phyloP scores from a whole-genome alignment of 2,888 invertebrate genomes.

The Himalopsyche tibetana region DNA sequence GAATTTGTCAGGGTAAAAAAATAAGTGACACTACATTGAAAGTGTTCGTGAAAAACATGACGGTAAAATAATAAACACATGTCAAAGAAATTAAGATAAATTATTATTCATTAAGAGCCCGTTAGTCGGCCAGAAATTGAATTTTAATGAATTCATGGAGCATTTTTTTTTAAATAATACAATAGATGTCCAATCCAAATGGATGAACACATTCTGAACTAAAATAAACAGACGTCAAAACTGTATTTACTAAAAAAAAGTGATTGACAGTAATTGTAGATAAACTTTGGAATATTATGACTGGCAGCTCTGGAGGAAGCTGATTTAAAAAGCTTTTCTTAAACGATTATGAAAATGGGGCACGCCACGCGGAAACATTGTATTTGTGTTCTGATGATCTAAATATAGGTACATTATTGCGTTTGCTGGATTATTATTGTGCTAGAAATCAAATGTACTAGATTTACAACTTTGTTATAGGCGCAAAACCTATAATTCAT shows the following conservation, averaged over 20 bases:
- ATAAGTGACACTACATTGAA: slow-evolving; percentile 1
- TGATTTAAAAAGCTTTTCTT: slow-evolving; percentile 11
- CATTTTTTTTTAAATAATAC: not conserved
- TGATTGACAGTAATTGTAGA: slow-evolving; percentile 35
- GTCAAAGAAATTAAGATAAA: slow-evolving; percentile 35
- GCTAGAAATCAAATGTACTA: not conserved
- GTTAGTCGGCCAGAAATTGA: not conserved
- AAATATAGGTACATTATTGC: not conserved
- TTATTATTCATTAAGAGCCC: not conserved
- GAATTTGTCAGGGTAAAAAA: not conserved
- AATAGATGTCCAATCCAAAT: not conserved
- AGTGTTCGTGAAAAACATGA: slow-evolving; percentile 17
- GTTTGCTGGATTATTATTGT: not conserved
- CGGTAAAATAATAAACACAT: slow-evolving; percentile 27
- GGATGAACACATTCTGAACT: not conserved
- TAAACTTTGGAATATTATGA: slow-evolving; percentile 1
- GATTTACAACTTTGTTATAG: not conserved
- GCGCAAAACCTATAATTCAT: too few species aligned
- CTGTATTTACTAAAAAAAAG: not conserved
- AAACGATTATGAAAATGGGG: not conserved
- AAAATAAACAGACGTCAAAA: not conserved
- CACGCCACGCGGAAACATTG: not conserved
- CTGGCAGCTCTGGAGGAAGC: not conserved
- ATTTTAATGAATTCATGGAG: not conserved
- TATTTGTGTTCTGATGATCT: not conserved